phyloP scores from a whole-genome alignment of 2,797 vertebrate genomes.

The Rhodeus uyekii region DNA sequence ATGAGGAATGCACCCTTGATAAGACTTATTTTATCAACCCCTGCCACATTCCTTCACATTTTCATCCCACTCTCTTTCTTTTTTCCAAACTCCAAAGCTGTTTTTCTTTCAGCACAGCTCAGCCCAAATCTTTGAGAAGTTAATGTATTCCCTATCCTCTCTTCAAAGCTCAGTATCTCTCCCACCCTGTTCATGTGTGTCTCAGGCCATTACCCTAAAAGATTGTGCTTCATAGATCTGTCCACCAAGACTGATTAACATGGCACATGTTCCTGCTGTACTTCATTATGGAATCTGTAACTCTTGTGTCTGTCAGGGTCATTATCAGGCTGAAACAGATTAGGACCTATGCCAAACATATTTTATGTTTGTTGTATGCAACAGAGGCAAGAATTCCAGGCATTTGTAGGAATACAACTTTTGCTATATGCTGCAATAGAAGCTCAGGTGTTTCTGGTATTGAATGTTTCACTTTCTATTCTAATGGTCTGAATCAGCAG shows the following conservation, averaged over 20 bases:
- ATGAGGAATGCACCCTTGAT: constrained; percentile 33
- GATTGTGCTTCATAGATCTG: neutral
- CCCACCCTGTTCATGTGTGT: neutral
- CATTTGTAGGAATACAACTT: constrained; percentile 21
- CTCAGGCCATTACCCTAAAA: neutral
- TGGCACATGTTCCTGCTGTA: neutral
- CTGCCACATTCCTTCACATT: constrained; percentile 27
- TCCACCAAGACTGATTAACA: constrained; percentile 7
- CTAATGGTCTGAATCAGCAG: constrained; percentile 28
- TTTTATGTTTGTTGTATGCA: neutral
- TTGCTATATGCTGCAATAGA: neutral
- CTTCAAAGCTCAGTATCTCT: constrained; percentile 11
- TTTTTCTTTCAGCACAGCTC: constrained; percentile 4
- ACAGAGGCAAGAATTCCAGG: neutral
- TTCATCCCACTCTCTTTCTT: neutral
- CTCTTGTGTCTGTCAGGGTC: constrained; percentile 14
- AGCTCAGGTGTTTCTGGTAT: constrained; percentile 30
- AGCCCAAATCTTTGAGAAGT: constrained; percentile 1
- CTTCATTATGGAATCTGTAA: neutral
- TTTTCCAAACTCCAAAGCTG: neutral
- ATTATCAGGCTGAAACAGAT: constrained; percentile 29
- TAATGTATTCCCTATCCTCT: constrained; percentile 25
- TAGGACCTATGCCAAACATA: constrained; percentile 7
- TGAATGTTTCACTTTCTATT: neutral
- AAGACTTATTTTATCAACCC: constrained; percentile 13